A percentile compares a stretch with the other conserved stretches of the same genome.
phyloP scores from a whole-genome alignment of 1,140 invertebrate genomes.

The Hetaerina americana region DNA sequence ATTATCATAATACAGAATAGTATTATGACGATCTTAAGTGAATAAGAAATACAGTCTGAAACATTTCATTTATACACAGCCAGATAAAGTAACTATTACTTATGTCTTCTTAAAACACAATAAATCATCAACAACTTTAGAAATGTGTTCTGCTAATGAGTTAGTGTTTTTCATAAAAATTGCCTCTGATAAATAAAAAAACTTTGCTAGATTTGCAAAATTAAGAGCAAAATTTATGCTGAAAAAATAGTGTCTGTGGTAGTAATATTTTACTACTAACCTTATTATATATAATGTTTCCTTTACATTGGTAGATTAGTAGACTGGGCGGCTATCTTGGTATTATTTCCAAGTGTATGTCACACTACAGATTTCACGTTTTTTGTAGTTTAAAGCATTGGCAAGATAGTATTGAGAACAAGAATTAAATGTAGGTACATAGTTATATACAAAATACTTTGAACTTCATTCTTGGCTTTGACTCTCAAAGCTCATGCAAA shows the following conservation, averaged over 20 bases:
- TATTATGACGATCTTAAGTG: too few relatives aligned
- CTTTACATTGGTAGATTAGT: neutral
- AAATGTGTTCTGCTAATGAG: neutral
- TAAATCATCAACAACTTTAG: neutral
- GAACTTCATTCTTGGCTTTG: neutral
- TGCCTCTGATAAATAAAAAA: neutral
- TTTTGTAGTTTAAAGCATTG: neutral
- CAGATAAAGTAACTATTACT: neutral
- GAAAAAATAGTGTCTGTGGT: neutral
- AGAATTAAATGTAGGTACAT: neutral
- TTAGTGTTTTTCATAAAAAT: neutral
- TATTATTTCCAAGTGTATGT: neutral
- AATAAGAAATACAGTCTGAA: neutral
- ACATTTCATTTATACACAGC: neutral
- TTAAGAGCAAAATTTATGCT: neutral
- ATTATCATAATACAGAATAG: neutral
- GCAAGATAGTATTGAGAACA: neutral
- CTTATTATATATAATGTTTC: neutral
- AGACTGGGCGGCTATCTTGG: neutral
- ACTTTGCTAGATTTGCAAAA: neutral
- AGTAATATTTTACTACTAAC: neutral
- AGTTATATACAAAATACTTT: conserved; percentile 1
- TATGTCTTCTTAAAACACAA: neutral
- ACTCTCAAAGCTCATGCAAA: neutral
- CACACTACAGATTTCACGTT: neutral